Evolutionary conservation across 2,113 vertebrate genomes (phyloP).

Genomic region (Lasiurus borealis): DNA sequence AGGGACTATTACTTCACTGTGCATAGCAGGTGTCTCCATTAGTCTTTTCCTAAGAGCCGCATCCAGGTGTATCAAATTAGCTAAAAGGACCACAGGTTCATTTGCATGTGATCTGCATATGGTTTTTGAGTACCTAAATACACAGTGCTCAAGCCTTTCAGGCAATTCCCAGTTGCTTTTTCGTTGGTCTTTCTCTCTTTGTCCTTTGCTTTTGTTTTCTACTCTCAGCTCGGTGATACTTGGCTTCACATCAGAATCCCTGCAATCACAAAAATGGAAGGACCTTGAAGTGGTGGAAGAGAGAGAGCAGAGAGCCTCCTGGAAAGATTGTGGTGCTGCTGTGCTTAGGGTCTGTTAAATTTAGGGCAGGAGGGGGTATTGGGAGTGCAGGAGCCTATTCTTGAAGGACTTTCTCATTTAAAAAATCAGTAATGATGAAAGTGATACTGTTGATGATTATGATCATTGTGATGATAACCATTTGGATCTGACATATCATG

Average conservation of each 20-base stretch:
- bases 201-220: not conserved
- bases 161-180: slow-evolving; percentile 11
- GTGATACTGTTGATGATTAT: not conserved
- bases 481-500: not conserved
- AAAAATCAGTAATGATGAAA: not conserved
- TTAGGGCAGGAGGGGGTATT: not conserved
- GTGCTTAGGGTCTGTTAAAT: not conserved
- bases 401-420: not conserved
- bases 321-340: not conserved
- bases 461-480: not conserved
- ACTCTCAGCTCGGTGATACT: no score
- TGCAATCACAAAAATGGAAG: not conserved
- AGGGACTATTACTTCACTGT: slow-evolving; percentile 40
- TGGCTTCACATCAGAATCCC: not conserved
- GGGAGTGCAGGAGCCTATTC: not conserved
- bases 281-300: not conserved
- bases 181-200: not conserved
- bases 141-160: not conserved
- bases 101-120: slow-evolving; percentile 72
- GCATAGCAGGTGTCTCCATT: slow-evolving; percentile 69
- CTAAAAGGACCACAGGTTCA: slow-evolving; percentile 64
- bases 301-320: not conserved
- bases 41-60: slow-evolving; percentile 69
- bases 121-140: slow-evolving; percentile 46
- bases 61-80: slow-evolving; percentile 79